These are phyloP conservation scores for Brachypalpus laphriformis DNA, from an alignment of 2,888 invertebrate species.

Conservation along the genomic window DNA sequence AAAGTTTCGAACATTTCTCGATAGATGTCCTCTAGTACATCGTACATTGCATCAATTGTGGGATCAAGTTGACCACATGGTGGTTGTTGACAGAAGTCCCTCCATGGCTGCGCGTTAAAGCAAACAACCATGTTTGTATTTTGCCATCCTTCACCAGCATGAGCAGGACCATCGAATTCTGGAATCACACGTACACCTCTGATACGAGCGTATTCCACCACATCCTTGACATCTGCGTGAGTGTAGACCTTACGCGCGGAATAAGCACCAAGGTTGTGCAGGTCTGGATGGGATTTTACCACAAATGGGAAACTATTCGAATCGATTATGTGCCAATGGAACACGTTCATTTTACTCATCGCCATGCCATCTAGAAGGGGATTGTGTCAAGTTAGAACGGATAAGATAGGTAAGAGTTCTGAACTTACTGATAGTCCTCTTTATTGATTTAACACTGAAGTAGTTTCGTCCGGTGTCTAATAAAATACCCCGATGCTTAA, in stretches of 20 bases:
- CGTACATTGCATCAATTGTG: constrained; percentile 86
- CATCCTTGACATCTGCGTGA: constrained; percentile 82
- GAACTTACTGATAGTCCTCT: constrained; percentile 86
- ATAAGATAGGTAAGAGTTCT: too few species aligned
- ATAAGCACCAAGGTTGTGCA: constrained; percentile 89
- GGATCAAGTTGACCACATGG: constrained; percentile 92
- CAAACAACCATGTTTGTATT: constrained; percentile 85
- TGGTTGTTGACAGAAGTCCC: constrained; percentile 87
- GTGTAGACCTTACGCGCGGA: constrained; percentile 87
- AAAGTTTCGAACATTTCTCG: constrained; percentile 85
- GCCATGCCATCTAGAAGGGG: constrained; percentile 89
- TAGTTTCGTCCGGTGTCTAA: constrained; percentile 94
- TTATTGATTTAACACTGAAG: constrained; percentile 87
- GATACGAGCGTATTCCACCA: constrained; percentile 86
- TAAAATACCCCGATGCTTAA: constrained; percentile 92
- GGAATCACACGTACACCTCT: constrained; percentile 92
- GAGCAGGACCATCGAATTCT: constrained; percentile 94
- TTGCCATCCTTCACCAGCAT: constrained; percentile 92
- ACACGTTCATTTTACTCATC: constrained; percentile 92
- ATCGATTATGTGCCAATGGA: constrained; percentile 96
- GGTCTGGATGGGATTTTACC: constrained; percentile 86
- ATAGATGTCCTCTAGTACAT: constrained; percentile 87
- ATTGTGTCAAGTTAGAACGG: too few species aligned
- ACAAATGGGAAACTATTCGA: constrained; percentile 95
- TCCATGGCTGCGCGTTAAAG: constrained; percentile 88